phyloP scores from a whole-genome alignment of 2,797 vertebrate species.

The Pipistrellus kuhlii region DNA sequence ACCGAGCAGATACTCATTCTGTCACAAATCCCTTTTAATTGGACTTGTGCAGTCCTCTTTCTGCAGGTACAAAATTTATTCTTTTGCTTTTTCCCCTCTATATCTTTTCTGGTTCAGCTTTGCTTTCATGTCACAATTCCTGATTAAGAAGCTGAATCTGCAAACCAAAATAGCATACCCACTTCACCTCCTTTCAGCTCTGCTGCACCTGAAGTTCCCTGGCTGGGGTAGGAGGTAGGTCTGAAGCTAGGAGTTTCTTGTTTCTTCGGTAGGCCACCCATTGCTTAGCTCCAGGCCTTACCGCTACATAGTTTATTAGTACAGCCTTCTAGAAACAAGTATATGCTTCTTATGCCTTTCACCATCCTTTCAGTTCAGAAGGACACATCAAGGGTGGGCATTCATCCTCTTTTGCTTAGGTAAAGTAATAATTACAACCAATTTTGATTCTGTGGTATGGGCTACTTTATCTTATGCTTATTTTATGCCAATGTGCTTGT shows the following conservation, averaged over 20 bases:
- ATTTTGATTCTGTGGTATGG: neutral
- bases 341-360: neutral
- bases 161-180: neutral
- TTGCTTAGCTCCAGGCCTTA: neutral
- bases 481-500: neutral
- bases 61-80: neutral
- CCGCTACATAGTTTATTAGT: neutral
- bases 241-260: neutral
- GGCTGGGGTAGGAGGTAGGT: neutral
- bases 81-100: neutral
- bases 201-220: neutral
- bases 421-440: neutral
- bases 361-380: neutral
- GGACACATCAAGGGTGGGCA: neutral
- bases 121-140: neutral
- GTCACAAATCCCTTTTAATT: neutral
- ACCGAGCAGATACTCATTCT: neutral
- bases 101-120: neutral
- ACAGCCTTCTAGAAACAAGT: neutral
- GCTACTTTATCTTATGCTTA: neutral
- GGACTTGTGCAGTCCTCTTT: neutral
- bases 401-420: neutral
- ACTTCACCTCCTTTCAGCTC: too few relatives aligned
- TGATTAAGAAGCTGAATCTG: slow-evolving; percentile 1
- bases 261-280: neutral